Evolutionary conservation across 2,113 vertebrate species (phyloP).

Genomic region (Strix uralensis): DNA sequence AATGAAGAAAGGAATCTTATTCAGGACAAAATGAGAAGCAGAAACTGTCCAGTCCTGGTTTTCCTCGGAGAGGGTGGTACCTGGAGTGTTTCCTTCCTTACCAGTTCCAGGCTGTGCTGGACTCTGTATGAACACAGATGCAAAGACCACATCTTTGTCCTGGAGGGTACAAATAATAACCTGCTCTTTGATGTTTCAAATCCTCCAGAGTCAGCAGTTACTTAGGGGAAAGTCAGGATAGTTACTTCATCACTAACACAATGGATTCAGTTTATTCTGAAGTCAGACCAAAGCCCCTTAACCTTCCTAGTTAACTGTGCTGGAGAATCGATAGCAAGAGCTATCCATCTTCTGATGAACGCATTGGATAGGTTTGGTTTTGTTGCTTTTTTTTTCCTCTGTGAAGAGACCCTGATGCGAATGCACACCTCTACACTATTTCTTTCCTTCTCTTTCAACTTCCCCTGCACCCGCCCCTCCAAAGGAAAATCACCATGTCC

Average conservation of each 20-base stretch:
- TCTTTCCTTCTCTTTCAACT: neutral
- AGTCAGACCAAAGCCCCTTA: neutral
- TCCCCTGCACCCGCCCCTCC: neutral
- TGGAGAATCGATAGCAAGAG: neutral
- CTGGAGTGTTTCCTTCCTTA: accelerated
- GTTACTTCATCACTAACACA: no score
- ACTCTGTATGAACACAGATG: neutral
- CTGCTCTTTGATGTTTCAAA: neutral
- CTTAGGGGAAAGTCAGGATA: no score
- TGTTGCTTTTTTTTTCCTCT: neutral
- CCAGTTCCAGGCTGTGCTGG: accelerated
- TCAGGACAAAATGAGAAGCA: neutral
- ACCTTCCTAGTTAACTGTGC: neutral
- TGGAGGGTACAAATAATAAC: neutral
- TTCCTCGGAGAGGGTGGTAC: neutral
- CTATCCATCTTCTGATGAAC: neutral
- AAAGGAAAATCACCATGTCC: neutral
- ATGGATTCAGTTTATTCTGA: neutral
- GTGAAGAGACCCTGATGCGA: no score
- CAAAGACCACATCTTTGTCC: neutral
- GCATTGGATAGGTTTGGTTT: accelerated
- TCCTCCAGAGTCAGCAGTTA: neutral
- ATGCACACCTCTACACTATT: accelerated
- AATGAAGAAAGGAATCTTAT: neutral
- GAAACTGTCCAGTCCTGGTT: neutral